Evolutionary conservation across 2,888 invertebrate genomes (phyloP).

Genomic region (Eucera pruinosa): DNA sequence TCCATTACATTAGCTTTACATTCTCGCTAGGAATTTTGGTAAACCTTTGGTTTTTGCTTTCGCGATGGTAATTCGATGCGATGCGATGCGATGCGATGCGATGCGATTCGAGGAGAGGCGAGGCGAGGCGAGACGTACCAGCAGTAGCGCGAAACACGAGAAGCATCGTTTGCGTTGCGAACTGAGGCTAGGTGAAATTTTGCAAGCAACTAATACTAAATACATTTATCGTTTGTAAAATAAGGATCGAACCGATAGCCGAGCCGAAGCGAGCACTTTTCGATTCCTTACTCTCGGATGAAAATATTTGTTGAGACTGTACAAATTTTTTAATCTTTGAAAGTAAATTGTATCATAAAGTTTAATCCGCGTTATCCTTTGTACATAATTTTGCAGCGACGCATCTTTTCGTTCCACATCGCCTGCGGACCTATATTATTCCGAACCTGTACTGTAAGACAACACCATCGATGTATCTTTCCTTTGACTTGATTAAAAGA

Average conservation of each 20-base stretch:
- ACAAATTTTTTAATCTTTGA: conserved; percentile 61
- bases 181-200: conserved; percentile 29
- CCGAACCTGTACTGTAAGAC: not conserved
- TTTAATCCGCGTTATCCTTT: conserved; percentile 33
- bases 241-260: conserved; percentile 36
- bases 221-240: conserved; percentile 39
- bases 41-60: conserved; percentile 8
- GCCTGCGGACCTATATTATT: not conserved
- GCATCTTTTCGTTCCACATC: not conserved
- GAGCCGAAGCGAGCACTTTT: conserved; percentile 41
- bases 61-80: not conserved
- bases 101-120: no score
- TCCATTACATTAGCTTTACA: not conserved
- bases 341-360: conserved; percentile 57
- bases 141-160: conserved; percentile 1
- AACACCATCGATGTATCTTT: no score
- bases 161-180: conserved; percentile 8
- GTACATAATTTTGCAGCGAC: not conserved
- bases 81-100: no score
- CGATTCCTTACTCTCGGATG: conserved; percentile 42
- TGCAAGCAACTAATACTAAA: conserved; percentile 2
- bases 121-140: no score
- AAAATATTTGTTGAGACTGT: conserved; percentile 57
- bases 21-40: not conserved
- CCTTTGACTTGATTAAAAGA: no score